Base-by-base conservation (phyloP, 1,140 invertebrate genomes). In the Pachyrhynchus sulphureomaculatus region DNA sequence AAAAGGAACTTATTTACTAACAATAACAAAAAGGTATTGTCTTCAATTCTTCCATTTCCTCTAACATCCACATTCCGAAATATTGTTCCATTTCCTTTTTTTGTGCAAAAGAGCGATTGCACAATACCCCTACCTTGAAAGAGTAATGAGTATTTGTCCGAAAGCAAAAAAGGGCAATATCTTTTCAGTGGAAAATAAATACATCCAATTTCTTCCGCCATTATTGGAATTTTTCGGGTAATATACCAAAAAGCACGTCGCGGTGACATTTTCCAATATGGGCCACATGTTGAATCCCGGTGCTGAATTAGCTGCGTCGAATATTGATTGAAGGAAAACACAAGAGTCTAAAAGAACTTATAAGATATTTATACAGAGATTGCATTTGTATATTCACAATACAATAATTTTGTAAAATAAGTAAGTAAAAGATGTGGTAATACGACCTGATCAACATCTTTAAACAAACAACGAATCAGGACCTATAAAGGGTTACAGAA, bases 161-260 rank as follows among this genome's bases (percentile, higher is more conserved):
- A 36, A 39, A 44, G 39, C 42, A 54, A 54, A 54, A 55, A 45
- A 44, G 39, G 42, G 26, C 53, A 56, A 56, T 56, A 36, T 42
- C 53, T 56, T 42, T 48, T 17, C n/a, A 47, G 33, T 21, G 33
- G 41, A 53, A 54, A 62, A 62, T 49, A 54, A 62, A 56, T 62
- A 55, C 42, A 42, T 55, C 42, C 60, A 55, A 55, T 62, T 62
- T 56, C 44, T 49, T 18, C 36, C 41, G 23, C 60, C 52, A 56
- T 62, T 56, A 62, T 62, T 62, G 59, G 59, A 62, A 53, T 62
- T 62, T 62, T 62, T 62, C 59, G 59, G 59, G 59, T 62, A 62
- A 62, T 62, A 62, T 62, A 54, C 32, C 59, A 54, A 54, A 62
- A 37, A 37, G 42, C 59, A 62, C 59, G 32, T 52, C 49, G 36